Percentiles rank a stretch among this genome's conserved stretches.
Conservation (phyloP, 2,797 vertebrate genomes). For the Notamacropus eugenii region DNA sequence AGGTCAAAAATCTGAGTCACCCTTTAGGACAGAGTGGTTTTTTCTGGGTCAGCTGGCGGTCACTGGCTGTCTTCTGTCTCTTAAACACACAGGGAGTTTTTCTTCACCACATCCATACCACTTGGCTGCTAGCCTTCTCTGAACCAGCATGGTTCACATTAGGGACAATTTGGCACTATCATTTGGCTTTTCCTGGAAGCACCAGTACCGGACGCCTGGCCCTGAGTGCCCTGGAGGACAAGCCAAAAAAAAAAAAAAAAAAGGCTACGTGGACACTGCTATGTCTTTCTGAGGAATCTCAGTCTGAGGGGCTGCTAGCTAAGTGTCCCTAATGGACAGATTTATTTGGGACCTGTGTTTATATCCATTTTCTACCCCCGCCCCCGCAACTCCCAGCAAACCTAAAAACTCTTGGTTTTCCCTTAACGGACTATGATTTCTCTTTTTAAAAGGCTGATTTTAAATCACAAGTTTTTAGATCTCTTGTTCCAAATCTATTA, state of each 20-base stretch:
- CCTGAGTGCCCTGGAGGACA: not conserved
- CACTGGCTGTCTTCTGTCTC: not conserved
- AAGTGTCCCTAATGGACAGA: not conserved
- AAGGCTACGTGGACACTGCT: not conserved
- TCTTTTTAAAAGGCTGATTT: not conserved
- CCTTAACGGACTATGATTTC: not conserved
- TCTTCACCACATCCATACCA: not conserved
- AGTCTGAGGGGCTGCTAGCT: not conserved
- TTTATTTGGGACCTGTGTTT: not conserved
- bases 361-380: not conserved
- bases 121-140: not conserved
- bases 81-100: not conserved
- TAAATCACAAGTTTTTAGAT: not conserved
- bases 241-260: not conserved
- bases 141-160: not conserved
- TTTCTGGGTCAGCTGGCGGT: not conserved
- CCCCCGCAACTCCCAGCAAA: not conserved
- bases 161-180: not conserved
- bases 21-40: not conserved
- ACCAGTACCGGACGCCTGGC: not conserved
- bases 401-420: not conserved
- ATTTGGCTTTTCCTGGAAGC: not conserved
- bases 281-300: not conserved
- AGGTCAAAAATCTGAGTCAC: constrained; percentile 20
- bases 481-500: not conserved